Percentiles rank a stretch among this genome's conserved stretches.
Evolutionary conservation across 2,888 invertebrate species (phyloP).

Genomic region (Epirrhoe tristata): DNA sequence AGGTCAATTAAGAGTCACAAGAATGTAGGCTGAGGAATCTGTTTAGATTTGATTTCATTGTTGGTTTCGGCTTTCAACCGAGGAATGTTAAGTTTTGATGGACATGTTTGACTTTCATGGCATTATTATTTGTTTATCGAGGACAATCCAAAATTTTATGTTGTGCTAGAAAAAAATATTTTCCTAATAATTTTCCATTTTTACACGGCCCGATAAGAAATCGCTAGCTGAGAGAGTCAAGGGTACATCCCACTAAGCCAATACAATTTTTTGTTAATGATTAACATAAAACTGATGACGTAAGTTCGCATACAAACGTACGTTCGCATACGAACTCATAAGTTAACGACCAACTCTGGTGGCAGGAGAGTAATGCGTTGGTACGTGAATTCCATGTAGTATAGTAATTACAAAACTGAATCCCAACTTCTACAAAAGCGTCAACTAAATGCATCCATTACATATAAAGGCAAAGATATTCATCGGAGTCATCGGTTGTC

Average conservation of each 20-base stretch:
- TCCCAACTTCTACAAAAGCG: neutral
- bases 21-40: constrained; percentile 33
- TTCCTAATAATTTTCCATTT: too few species aligned
- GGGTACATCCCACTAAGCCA: too few species aligned
- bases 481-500: constrained; percentile 7
- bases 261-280: too few species aligned
- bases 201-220: too few species aligned
- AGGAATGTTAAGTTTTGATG: constrained; percentile 3
- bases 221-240: too few species aligned
- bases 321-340: too few species aligned
- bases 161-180: too few species aligned
- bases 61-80: constrained; percentile 32
- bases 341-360: too few species aligned
- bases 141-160: too few species aligned
- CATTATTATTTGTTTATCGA: too few species aligned
- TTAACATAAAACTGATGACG: too few species aligned
- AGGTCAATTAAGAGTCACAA: constrained; percentile 33
- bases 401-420: neutral
- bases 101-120: neutral
- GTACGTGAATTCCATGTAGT: neutral
- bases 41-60: constrained; percentile 27
- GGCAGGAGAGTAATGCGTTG: neutral
- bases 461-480: neutral
- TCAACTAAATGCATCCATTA: neutral
- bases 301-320: too few species aligned